Conservation (phyloP, 2,888 invertebrate genomes). For the Drosophila quasianomalipes region DNA sequence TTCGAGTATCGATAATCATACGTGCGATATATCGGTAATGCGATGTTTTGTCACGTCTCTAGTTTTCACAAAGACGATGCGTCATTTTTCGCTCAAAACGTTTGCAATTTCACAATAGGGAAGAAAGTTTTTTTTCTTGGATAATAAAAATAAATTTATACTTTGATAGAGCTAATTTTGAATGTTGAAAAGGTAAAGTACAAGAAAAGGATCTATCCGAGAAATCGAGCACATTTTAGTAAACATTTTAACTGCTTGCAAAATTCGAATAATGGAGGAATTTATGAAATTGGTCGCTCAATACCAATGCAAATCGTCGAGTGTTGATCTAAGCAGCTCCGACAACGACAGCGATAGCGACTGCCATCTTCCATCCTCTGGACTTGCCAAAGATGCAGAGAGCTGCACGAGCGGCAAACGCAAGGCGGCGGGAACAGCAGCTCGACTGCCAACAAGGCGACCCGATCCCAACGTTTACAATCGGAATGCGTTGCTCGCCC, state of each 20-base stretch:
- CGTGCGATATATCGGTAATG: neutral
- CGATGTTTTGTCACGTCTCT: neutral
- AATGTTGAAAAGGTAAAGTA: conserved; percentile 71
- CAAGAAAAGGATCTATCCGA: conserved; percentile 52
- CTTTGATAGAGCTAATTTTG: conserved; percentile 1
- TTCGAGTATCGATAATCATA: neutral
- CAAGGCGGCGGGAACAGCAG: conserved; percentile 35
- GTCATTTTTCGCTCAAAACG: conserved; percentile 54
- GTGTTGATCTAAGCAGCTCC: conserved; percentile 53
- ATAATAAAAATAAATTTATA: neutral
- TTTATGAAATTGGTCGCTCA: conserved; percentile 60
- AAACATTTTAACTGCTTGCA: conserved; percentile 74
- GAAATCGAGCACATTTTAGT: conserved; percentile 65
- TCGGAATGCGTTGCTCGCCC: conserved; percentile 88
- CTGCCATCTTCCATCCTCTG: conserved; percentile 32
- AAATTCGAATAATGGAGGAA: conserved; percentile 63
- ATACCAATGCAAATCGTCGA: conserved; percentile 51
- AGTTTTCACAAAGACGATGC: conserved; percentile 34
- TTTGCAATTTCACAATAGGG: conserved; percentile 54
- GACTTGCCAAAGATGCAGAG: conserved; percentile 22
- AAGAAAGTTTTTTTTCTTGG: conserved; percentile 6
- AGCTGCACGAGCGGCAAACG: conserved; percentile 33
- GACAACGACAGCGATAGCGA: conserved; percentile 51
- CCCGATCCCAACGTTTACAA: conserved; percentile 84
- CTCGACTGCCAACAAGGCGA: conserved; percentile 80